Conservation (phyloP, 2,888 invertebrate species). For the Galerucella nymphaeae region DNA sequence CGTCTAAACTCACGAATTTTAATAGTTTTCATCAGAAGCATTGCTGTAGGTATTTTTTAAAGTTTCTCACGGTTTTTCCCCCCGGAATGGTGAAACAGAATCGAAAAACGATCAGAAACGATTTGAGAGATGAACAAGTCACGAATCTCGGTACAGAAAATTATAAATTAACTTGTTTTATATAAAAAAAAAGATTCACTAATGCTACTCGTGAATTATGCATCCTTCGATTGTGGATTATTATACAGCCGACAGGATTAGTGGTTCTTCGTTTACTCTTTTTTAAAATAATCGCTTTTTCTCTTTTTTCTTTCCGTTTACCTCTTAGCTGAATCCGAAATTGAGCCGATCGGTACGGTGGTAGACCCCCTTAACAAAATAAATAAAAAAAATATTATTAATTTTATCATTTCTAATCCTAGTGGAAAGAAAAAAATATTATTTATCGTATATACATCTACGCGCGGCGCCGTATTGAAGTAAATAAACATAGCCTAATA, state of each 20-base stretch:
- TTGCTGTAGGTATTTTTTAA: constrained; percentile 49
- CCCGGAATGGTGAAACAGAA: constrained; percentile 42
- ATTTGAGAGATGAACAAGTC: constrained; percentile 44
- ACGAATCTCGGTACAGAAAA: constrained; percentile 49
- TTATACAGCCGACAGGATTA: constrained; percentile 13
- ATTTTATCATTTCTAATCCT: background rate
- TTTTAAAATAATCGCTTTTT: background rate
- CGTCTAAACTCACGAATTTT: constrained; percentile 38
- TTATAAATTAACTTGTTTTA: constrained; percentile 42
- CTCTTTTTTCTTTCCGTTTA: background rate
- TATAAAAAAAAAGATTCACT: constrained; percentile 39
- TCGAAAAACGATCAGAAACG: constrained; percentile 44
- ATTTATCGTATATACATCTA: background rate
- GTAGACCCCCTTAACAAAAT: background rate
- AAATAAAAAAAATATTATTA: no score
- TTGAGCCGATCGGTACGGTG: no score
- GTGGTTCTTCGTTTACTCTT: background rate
- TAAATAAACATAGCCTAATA: constrained; percentile 36
- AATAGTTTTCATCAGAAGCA: constrained; percentile 39
- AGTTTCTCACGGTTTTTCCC: constrained; percentile 51
- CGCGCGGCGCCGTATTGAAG: constrained; percentile 3
- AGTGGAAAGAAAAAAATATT: background rate
- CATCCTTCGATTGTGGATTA: constrained; percentile 28
- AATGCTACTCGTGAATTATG: constrained; percentile 44
- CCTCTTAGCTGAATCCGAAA: background rate